Evolutionary conservation across 2,113 vertebrate species (phyloP).

Genomic region (Odocoileus virginianus): DNA sequence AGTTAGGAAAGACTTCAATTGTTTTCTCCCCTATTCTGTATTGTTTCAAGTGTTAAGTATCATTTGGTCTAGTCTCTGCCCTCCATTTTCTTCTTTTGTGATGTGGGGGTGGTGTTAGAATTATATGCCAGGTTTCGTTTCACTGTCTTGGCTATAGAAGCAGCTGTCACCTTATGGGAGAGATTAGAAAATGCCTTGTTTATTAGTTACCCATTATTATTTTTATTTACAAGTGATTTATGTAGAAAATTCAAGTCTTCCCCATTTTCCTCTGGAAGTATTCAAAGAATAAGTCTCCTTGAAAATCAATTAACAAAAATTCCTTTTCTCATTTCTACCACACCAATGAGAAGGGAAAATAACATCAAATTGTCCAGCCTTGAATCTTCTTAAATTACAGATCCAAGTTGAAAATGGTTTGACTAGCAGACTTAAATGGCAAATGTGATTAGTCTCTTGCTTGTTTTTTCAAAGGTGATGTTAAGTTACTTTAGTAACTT

Average conservation of each 20-base stretch:
- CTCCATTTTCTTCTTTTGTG: background rate
- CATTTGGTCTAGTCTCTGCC: conserved; percentile 1
- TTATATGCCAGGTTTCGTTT: background rate
- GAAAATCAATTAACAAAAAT: conserved; percentile 37
- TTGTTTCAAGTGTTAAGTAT: conserved; percentile 18
- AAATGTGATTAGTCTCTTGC: background rate
- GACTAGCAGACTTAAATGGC: background rate
- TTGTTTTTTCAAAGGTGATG: background rate
- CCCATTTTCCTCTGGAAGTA: background rate
- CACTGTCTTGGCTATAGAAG: background rate
- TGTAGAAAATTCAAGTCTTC: conserved; percentile 8
- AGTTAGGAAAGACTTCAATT: conserved; percentile 39
- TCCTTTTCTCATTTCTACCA: background rate
- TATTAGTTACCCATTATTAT: conserved; percentile 57
- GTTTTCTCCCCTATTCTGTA: conserved; percentile 9
- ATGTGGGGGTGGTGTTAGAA: background rate
- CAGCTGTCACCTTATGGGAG: conserved; percentile 77
- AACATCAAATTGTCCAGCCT: background rate
- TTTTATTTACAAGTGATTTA: conserved; percentile 30
- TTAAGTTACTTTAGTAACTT: background rate
- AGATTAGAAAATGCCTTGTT: conserved; percentile 69
- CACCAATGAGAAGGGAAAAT: background rate
- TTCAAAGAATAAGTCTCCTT: conserved; percentile 15
- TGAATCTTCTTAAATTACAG: conserved; percentile 41
- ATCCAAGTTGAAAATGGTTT: background rate